These are phyloP conservation scores for Ormia ochracea DNA, from an alignment of 2,888 invertebrate genomes.

Conservation along the genomic window DNA sequence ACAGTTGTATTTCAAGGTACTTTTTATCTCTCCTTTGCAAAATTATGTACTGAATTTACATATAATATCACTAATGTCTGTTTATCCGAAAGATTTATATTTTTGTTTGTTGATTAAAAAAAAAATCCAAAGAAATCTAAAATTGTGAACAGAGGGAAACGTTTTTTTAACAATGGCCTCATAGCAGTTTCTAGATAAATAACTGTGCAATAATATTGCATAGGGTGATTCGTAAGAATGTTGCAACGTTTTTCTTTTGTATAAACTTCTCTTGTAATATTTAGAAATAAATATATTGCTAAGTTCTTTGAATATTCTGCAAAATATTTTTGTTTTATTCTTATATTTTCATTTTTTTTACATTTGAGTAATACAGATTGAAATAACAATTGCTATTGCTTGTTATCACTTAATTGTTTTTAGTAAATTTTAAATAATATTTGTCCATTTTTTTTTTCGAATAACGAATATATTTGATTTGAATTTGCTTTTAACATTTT, in stretches of 20 bases:
- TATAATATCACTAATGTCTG: no score
- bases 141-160: no score
- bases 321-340: conserved; percentile 47
- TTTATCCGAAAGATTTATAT: no score
- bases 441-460: neutral
- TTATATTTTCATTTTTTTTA: conserved; percentile 25
- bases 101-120: no score
- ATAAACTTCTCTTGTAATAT: neutral
- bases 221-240: no score
- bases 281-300: neutral
- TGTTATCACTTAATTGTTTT: neutral
- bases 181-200: no score
- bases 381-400: neutral
- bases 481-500: conserved; percentile 28
- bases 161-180: no score
- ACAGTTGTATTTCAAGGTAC: no score
- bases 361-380: neutral
- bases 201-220: no score
- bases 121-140: no score
- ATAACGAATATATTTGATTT: conserved; percentile 18
- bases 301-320: conserved; percentile 27
- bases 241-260: neutral
- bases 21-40: no score
- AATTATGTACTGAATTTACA: no score
- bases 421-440: neutral